A percentile compares a stretch with the other conserved stretches of the same genome.
These are phyloP conservation scores for Sepiola atlantica DNA, from an alignment of 2,888 invertebrate species.

Conservation along the genomic window DNA sequence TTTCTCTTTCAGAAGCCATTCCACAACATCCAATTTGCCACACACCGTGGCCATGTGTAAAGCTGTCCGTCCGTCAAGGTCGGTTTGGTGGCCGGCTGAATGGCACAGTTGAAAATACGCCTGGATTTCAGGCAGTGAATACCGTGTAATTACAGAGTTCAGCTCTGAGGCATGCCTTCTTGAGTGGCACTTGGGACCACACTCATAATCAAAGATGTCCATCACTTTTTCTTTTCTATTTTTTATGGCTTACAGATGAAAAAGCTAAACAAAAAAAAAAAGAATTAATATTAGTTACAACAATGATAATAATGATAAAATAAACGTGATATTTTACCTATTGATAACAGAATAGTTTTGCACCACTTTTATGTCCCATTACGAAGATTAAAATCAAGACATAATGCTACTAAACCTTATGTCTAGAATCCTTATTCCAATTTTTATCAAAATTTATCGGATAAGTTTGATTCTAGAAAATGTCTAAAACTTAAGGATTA, in stretches of 20 bases:
- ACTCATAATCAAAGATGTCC: constrained; percentile 62
- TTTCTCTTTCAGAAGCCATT: constrained; percentile 83
- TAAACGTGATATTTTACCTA: too few species aligned
- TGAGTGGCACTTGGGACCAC: constrained; percentile 73
- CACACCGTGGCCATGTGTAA: constrained; percentile 87
- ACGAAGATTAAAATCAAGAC: too few species aligned
- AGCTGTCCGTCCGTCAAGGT: constrained; percentile 81
- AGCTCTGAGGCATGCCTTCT: constrained; percentile 71
- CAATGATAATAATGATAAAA: too few species aligned
- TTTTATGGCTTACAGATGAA: neutral
- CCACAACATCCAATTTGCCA: constrained; percentile 81
- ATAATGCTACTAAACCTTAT: too few species aligned
- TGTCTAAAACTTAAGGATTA: too few species aligned
- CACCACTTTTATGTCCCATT: too few species aligned
- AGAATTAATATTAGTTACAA: too few species aligned
- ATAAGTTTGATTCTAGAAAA: too few species aligned
- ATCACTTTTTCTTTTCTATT: constrained; percentile 50
- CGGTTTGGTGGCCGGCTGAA: constrained; percentile 63
- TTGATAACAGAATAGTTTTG: too few species aligned
- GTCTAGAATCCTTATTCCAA: too few species aligned
- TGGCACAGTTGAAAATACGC: constrained; percentile 69
- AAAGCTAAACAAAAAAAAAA: neutral
- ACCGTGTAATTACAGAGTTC: constrained; percentile 70
- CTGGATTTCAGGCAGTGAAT: constrained; percentile 66
- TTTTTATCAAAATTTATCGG: too few species aligned